phyloP scores from a whole-genome alignment of 2,113 vertebrate species.

The Himantopus leucocephalus region DNA sequence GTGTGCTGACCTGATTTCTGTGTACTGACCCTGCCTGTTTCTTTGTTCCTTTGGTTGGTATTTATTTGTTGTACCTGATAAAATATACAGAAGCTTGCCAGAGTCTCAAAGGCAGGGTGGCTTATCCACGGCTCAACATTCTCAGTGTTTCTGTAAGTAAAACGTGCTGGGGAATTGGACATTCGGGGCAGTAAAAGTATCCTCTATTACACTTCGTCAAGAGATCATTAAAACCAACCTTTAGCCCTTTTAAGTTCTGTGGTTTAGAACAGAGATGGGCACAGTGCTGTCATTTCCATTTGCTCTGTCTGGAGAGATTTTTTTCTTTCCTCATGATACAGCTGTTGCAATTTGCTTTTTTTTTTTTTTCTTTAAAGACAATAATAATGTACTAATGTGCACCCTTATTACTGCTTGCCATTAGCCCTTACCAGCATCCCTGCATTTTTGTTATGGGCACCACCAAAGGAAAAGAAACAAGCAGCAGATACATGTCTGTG shows the following conservation, averaged over 20 bases:
- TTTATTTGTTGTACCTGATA: neutral
- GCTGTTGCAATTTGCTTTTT: neutral
- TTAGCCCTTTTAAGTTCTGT: neutral
- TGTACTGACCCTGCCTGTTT: neutral
- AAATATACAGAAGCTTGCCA: neutral
- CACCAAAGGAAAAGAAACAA: neutral
- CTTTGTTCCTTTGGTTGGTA: neutral
- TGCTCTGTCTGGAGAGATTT: neutral
- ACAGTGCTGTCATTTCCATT: neutral
- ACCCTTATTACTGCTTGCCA: neutral
- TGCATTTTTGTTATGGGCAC: neutral
- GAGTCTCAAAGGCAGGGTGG: neutral
- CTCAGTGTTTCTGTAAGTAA: neutral
- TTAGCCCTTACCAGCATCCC: neutral
- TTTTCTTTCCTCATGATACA: neutral
- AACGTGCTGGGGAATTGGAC: neutral
- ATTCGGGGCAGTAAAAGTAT: neutral
- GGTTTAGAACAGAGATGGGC: neutral
- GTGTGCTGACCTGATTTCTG: neutral
- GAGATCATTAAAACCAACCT: neutral
- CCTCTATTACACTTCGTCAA: neutral
- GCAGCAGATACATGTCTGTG: accelerated
- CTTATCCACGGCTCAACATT: neutral
- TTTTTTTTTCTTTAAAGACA: neutral
- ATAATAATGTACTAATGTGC: neutral